Percentiles rank a stretch among this genome's conserved stretches.
phyloP scores from a whole-genome alignment of 1,140 invertebrate species.

The Drosophila elegans region DNA sequence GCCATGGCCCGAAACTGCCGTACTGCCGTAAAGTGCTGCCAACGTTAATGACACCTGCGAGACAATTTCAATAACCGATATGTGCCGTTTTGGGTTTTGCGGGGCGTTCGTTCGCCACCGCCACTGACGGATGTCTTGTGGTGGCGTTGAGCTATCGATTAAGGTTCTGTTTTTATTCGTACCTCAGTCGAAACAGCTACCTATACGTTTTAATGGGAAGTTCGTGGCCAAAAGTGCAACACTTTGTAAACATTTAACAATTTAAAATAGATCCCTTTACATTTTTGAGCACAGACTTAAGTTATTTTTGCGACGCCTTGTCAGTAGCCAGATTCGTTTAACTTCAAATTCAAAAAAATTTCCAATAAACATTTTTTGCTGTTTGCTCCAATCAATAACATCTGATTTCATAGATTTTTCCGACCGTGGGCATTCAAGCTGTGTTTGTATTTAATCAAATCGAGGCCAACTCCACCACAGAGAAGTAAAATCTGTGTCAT shows the following conservation, averaged over 20 bases:
- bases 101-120: conserved; percentile 11
- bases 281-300: too few species aligned
- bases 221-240: not conserved
- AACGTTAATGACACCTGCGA: conserved; percentile 80
- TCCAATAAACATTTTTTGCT: not conserved
- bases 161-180: conserved; percentile 26
- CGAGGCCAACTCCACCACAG: conserved; percentile 1
- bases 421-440: conserved; percentile 2
- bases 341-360: too few species aligned
- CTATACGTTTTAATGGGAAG: not conserved
- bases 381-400: not conserved
- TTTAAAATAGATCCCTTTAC: not conserved
- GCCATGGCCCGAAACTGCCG: conserved; percentile 9
- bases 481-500: conserved; percentile 22
- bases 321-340: too few species aligned
- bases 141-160: conserved; percentile 53
- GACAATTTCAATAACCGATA: conserved; percentile 82
- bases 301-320: too few species aligned
- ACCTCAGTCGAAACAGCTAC: not conserved
- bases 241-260: not conserved
- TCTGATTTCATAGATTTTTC: conserved; percentile 13
- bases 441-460: conserved; percentile 23
- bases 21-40: conserved; percentile 33
- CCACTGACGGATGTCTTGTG: conserved; percentile 41
- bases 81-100: conserved; percentile 61